phyloP scores from a whole-genome alignment of 2,797 vertebrate genomes.

The Psittacula echo region DNA sequence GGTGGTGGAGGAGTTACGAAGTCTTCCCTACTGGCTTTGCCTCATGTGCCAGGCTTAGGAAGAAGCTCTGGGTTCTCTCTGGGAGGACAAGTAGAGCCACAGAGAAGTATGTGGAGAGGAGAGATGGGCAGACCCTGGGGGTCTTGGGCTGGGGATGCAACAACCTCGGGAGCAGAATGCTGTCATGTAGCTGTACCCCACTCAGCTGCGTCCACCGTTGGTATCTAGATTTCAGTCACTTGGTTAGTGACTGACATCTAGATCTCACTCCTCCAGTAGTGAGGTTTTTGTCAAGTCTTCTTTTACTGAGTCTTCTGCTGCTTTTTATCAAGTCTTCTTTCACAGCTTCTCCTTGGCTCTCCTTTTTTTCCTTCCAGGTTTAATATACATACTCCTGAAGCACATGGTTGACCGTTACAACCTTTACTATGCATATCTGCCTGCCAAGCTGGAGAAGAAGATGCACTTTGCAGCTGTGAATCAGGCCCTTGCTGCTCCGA shows the following conservation, averaged over 20 bases:
- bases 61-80: background rate
- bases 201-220: background rate
- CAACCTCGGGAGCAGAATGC: background rate
- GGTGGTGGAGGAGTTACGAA: background rate
- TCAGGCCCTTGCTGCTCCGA: slow-evolving; percentile 93
- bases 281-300: background rate
- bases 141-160: background rate
- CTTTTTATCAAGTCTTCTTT: background rate
- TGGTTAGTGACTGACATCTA: background rate
- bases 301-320: background rate
- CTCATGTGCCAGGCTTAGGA: background rate
- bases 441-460: slow-evolving; percentile 86
- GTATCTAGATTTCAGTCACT: background rate
- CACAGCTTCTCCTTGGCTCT: background rate
- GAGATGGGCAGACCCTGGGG: background rate
- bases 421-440: slow-evolving; percentile 91
- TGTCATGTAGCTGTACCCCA: background rate
- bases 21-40: background rate
- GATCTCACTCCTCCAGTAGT: background rate
- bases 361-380: slow-evolving; percentile 76
- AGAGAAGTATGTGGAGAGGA: background rate
- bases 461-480: slow-evolving; percentile 93
- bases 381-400: slow-evolving; percentile 93
- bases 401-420: slow-evolving; percentile 96
- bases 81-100: too few relatives aligned